These are phyloP conservation scores for Ploceus nigricollis DNA, from an alignment of 2,113 vertebrate species.

Conservation along the genomic window DNA sequence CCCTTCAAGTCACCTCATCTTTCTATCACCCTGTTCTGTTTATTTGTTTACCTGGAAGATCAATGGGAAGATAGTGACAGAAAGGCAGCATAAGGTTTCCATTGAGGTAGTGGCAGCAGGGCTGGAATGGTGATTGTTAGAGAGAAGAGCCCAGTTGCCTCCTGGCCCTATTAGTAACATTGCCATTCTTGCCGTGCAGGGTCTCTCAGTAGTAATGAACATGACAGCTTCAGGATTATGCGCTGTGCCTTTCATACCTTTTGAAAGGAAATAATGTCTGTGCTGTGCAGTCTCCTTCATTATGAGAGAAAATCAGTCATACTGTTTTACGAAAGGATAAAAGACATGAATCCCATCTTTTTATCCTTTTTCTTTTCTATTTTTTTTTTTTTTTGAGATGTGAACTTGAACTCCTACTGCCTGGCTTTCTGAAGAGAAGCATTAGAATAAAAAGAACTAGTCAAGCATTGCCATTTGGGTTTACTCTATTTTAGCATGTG, in stretches of 20 bases:
- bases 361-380: conserved; percentile 36
- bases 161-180: conserved; percentile 34
- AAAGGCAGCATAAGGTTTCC: background rate
- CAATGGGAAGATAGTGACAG: conserved; percentile 9
- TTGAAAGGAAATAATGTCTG: conserved; percentile 67
- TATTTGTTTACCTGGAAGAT: conserved; percentile 45
- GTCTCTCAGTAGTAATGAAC: conserved; percentile 29
- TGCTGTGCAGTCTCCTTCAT: conserved; percentile 59
- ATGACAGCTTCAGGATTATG: conserved; percentile 55
- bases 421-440: conserved; percentile 69
- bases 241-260: conserved; percentile 46
- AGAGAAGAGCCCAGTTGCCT: conserved; percentile 35
- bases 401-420: conserved; percentile 46
- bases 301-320: conserved; percentile 69
- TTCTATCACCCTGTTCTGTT: conserved; percentile 11
- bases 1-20: background rate
- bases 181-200: background rate
- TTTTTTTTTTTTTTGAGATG: conserved; percentile 19
- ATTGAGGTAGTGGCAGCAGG: background rate
- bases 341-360: conserved; percentile 58
- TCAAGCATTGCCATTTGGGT: conserved; percentile 58
- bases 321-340: conserved; percentile 74
- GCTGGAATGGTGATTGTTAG: background rate
- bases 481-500: conserved; percentile 60
- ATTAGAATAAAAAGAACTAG: conserved; percentile 73